Evolutionary conservation across 2,797 vertebrate genomes (phyloP).

Genomic region (Calcarius lapponicus): DNA sequence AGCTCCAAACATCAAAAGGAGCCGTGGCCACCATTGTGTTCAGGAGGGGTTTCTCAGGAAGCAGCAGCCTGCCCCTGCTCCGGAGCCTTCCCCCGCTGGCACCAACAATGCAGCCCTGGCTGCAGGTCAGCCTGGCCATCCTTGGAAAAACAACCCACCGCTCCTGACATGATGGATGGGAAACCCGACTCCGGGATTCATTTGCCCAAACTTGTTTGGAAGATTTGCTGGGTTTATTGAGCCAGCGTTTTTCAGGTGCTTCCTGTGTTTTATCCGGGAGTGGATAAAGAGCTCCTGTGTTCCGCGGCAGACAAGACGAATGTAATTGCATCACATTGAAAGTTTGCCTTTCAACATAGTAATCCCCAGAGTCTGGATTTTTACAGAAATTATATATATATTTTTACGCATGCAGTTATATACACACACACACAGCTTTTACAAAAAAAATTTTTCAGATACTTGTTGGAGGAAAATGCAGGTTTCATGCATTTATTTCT

Average conservation of each 20-base stretch:
- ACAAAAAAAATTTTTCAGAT: not conserved
- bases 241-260: not conserved
- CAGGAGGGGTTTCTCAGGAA: constrained; percentile 72
- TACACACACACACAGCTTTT: not conserved
- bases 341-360: not conserved
- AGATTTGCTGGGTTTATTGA: not conserved
- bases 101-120: constrained; percentile 61
- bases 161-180: not conserved
- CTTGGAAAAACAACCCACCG: not conserved
- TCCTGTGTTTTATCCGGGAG: not conserved
- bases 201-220: not conserved
- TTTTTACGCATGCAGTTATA: not conserved
- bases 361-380: not conserved
- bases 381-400: not conserved
- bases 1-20: constrained; percentile 36
- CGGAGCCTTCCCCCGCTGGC: constrained; percentile 81
- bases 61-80: constrained; percentile 13
- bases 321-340: not conserved
- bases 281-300: not conserved
- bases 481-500: constrained; percentile 13
- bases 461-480: not conserved
- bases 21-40: constrained; percentile 54
- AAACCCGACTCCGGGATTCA: not conserved
- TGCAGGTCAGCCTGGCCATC: constrained; percentile 28
- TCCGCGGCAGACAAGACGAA: not conserved